phyloP scores from a whole-genome alignment of 2,797 vertebrate genomes.

The Glyptemys insculpta region DNA sequence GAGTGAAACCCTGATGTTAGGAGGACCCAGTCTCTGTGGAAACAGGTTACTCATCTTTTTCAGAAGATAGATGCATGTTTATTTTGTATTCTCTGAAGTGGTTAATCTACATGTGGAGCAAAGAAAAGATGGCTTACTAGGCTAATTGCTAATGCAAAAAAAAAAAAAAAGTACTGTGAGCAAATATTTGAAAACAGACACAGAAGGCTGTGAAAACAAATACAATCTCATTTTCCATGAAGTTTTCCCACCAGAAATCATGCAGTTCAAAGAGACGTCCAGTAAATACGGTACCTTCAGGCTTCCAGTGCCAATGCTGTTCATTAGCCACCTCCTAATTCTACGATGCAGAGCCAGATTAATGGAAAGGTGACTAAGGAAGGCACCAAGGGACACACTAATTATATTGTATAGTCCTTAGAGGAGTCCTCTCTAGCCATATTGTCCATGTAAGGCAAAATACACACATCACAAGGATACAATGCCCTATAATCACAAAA shows the following conservation, averaged over 20 bases:
- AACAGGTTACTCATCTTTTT: slow-evolving; percentile 64
- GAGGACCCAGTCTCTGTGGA: slow-evolving; percentile 64
- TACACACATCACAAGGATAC: slow-evolving; percentile 55
- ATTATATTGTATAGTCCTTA: slow-evolving; percentile 68
- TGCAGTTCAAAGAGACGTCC: slow-evolving; percentile 73
- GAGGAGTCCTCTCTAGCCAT: slow-evolving; percentile 67
- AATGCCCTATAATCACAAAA: slow-evolving; percentile 35
- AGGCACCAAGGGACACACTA: slow-evolving; percentile 71
- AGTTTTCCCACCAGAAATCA: slow-evolving; percentile 79
- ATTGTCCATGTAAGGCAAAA: slow-evolving; percentile 56
- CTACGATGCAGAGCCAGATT: slow-evolving; percentile 76
- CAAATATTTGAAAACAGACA: slow-evolving; percentile 75
- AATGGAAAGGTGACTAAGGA: slow-evolving; percentile 77
- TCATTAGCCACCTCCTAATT: slow-evolving; percentile 72
- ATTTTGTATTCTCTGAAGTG: slow-evolving; percentile 78
- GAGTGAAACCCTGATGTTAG: slow-evolving; percentile 57
- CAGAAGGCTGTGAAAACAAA: slow-evolving; percentile 75
- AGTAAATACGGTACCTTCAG: slow-evolving; percentile 74
- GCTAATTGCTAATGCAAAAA: slow-evolving; percentile 74
- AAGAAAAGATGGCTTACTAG: slow-evolving; percentile 78
- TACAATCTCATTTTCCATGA: slow-evolving; percentile 42
- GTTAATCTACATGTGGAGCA: slow-evolving; percentile 71
- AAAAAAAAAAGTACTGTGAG: slow-evolving; percentile 23
- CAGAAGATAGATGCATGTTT: slow-evolving; percentile 63
- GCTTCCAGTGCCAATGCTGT: slow-evolving; percentile 63